Evolutionary conservation across 2,797 vertebrate genomes (phyloP).

Genomic region (Ciconia nigra): DNA sequence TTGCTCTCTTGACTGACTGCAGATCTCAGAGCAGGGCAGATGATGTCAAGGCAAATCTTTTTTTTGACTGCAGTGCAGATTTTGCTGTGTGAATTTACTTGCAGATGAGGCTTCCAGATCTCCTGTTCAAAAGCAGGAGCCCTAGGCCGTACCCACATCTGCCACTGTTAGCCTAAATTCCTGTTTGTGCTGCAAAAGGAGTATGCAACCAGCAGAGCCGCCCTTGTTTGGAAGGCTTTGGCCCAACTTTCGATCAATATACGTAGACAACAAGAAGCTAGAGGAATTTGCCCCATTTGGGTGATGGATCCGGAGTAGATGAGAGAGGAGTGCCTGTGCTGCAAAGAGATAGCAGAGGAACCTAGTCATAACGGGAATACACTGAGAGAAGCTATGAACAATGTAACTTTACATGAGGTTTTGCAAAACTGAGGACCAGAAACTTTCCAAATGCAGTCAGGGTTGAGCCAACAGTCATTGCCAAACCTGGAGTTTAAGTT

Average conservation of each 20-base stretch:
- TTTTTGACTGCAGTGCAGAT: slow-evolving; percentile 54
- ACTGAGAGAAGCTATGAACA: fast-evolving
- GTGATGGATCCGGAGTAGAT: neutral
- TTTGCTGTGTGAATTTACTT: slow-evolving; percentile 44
- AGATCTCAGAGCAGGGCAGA: slow-evolving; percentile 16
- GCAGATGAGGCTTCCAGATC: slow-evolving; percentile 37
- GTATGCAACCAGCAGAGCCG: neutral
- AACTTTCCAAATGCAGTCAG: neutral
- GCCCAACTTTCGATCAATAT: neutral
- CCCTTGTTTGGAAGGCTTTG: neutral
- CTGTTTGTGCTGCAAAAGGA: neutral
- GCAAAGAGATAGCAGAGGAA: neutral
- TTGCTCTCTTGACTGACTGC: slow-evolving; percentile 37
- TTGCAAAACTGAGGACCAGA: neutral
- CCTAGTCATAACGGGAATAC: neutral
- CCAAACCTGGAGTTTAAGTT: neutral
- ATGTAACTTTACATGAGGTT: neutral
- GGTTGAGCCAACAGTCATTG: neutral
- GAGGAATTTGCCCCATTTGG: neutral
- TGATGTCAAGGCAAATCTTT: slow-evolving; percentile 50
- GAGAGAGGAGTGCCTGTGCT: neutral
- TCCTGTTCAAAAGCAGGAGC: slow-evolving; percentile 4
- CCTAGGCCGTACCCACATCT: neutral
- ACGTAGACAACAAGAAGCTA: neutral
- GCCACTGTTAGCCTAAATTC: neutral